Conservation (phyloP, 2,888 invertebrate genomes). For the Harmothoe impar region DNA sequence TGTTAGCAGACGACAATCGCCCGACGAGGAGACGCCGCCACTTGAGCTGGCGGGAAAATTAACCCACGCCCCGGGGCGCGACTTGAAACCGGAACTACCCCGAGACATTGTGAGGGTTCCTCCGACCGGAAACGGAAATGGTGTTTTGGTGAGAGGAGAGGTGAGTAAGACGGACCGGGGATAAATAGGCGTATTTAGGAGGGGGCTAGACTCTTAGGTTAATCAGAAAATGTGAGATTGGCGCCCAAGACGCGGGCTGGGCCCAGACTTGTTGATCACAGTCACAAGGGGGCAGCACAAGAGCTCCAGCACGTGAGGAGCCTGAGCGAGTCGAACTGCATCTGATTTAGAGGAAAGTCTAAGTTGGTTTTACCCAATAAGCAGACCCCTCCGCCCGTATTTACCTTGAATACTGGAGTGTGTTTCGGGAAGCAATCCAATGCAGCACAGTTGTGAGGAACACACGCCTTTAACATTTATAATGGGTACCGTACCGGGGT, state of each 20-base stretch:
- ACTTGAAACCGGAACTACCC: constrained; percentile 5
- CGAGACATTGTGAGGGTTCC: neutral
- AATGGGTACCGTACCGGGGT: too few relatives aligned
- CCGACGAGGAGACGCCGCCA: neutral
- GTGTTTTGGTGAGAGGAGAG: neutral
- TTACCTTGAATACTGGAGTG: neutral
- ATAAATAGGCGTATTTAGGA: constrained; percentile 2
- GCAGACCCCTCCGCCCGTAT: neutral
- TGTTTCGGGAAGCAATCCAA: neutral
- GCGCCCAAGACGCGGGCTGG: neutral
- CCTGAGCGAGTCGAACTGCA: neutral
- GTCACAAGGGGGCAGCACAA: neutral
- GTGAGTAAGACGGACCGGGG: neutral
- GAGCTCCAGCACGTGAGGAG: neutral
- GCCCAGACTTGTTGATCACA: constrained; percentile 18
- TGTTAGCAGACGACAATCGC: constrained; percentile 42
- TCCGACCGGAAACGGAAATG: neutral
- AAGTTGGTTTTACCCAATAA: neutral
- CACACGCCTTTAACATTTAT: too few relatives aligned
- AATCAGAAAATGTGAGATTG: constrained; percentile 10
- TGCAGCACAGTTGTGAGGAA: neutral
- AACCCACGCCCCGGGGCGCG: constrained; percentile 41
- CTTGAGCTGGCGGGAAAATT: constrained; percentile 40
- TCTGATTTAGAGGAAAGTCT: neutral
- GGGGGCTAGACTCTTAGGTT: neutral